These are phyloP conservation scores for Fringilla coelebs DNA, from an alignment of 2,797 vertebrate genomes.

Conservation along the genomic window DNA sequence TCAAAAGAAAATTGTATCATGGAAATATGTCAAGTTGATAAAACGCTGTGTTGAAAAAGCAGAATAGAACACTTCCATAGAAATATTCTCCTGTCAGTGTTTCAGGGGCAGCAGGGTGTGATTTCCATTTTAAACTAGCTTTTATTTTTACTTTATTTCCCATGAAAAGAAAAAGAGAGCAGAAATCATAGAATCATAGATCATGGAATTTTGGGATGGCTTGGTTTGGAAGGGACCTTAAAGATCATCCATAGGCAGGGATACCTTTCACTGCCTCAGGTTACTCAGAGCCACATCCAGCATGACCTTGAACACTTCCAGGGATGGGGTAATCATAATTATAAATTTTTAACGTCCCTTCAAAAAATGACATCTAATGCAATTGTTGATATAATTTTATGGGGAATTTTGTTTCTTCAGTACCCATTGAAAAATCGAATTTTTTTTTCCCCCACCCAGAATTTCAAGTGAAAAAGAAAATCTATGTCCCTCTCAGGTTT, in stretches of 20 bases:
- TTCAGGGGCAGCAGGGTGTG: neutral
- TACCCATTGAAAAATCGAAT: neutral
- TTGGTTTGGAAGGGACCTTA: neutral
- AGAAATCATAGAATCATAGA: neutral
- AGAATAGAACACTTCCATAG: neutral
- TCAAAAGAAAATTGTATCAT: conserved; percentile 36
- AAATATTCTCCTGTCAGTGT: neutral
- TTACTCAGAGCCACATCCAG: neutral
- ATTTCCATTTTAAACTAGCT: neutral
- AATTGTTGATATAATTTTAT: neutral
- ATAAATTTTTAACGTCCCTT: neutral
- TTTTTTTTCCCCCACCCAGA: neutral
- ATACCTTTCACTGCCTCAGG: neutral
- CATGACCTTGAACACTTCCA: neutral
- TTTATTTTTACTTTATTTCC: conserved; percentile 2
- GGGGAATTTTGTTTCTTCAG: neutral
- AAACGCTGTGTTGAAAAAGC: neutral
- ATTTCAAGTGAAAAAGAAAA: neutral
- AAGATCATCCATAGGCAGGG: neutral
- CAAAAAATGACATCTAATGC: neutral
- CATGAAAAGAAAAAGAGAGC: neutral
- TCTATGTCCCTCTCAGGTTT: neutral
- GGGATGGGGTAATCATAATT: neutral
- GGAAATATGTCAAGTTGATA: conserved; percentile 33
- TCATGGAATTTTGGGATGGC: neutral